Conservation (phyloP, 2,888 invertebrate species). For the Chymomyza fuscimana region DNA sequence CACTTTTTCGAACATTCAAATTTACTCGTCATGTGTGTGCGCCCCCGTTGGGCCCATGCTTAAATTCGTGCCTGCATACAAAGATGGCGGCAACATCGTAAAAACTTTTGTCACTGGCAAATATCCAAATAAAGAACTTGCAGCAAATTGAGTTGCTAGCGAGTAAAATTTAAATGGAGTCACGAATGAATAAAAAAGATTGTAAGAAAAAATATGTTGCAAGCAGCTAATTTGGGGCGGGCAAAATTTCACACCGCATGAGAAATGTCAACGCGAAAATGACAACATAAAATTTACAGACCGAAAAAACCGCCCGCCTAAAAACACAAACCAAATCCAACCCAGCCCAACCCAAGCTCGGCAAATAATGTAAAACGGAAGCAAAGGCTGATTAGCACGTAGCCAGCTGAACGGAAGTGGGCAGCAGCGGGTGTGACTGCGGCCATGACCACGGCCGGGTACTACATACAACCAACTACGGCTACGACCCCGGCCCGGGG, state of each 20-base stretch:
- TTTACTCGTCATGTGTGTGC: neutral
- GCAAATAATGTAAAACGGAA: slow-evolving; percentile 36
- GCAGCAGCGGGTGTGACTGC: slow-evolving; percentile 37
- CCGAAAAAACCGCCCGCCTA: neutral
- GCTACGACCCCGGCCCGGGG: slow-evolving; percentile 7
- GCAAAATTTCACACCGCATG: neutral
- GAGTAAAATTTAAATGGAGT: slow-evolving; percentile 16
- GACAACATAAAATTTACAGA: slow-evolving; percentile 6
- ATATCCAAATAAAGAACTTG: slow-evolving; percentile 35
- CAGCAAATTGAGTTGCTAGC: slow-evolving; percentile 46
- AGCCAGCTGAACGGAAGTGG: slow-evolving; percentile 37
- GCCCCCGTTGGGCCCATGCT: neutral
- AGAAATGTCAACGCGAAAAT: slow-evolving; percentile 11
- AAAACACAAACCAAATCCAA: neutral
- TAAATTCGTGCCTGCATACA: neutral
- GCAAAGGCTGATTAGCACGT: slow-evolving; percentile 48
- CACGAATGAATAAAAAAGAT: neutral
- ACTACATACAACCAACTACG: neutral
- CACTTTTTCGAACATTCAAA: no score
- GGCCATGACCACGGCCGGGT: slow-evolving; percentile 19
- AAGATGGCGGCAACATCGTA: neutral
- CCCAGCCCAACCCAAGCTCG: neutral
- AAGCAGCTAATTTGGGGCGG: neutral
- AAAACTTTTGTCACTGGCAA: slow-evolving; percentile 30
- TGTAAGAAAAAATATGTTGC: slow-evolving; percentile 9